These are phyloP conservation scores for Pachyrhynchus sulphureomaculatus DNA, from an alignment of 1,140 invertebrate genomes.

Conservation along the genomic window DNA sequence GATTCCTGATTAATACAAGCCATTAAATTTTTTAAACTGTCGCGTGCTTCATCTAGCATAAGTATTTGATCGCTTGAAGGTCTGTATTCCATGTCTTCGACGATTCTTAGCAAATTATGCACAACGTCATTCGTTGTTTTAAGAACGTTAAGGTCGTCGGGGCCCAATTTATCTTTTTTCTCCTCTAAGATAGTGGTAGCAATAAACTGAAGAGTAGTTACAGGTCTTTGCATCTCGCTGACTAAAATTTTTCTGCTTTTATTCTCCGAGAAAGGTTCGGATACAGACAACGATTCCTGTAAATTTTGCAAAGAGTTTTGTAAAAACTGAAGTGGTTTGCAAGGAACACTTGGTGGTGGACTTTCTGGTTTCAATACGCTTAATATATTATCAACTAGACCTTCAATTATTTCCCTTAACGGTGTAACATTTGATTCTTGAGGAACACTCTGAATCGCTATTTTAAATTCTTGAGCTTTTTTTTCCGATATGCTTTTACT, in stretches of 20 bases:
- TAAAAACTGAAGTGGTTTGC: constrained; percentile 34
- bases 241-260: constrained; percentile 40
- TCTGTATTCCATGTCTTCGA: constrained; percentile 34
- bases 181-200: constrained; percentile 42
- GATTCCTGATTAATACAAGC: constrained; percentile 49
- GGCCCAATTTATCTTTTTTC: constrained; percentile 42
- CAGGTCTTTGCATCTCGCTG: constrained; percentile 42
- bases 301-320: constrained; percentile 49
- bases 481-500: constrained; percentile 24
- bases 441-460: constrained; percentile 24
- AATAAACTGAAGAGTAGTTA: constrained; percentile 45
- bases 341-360: constrained; percentile 8
- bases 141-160: constrained; percentile 41
- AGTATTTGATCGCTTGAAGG: constrained; percentile 27
- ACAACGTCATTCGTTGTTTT: constrained; percentile 35
- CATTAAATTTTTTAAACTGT: constrained; percentile 40
- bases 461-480: constrained; percentile 20
- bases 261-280: constrained; percentile 30
- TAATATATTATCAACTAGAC: constrained; percentile 22
- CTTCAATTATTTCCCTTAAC: constrained; percentile 15
- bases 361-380: constrained; percentile 19
- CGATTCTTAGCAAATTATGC: constrained; percentile 24
- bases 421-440: constrained; percentile 17
- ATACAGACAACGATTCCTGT: constrained; percentile 37
- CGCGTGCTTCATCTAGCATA: constrained; percentile 30